Evolutionary conservation across 2,797 vertebrate species (phyloP).

Genomic region (Sparidentex hasta): DNA sequence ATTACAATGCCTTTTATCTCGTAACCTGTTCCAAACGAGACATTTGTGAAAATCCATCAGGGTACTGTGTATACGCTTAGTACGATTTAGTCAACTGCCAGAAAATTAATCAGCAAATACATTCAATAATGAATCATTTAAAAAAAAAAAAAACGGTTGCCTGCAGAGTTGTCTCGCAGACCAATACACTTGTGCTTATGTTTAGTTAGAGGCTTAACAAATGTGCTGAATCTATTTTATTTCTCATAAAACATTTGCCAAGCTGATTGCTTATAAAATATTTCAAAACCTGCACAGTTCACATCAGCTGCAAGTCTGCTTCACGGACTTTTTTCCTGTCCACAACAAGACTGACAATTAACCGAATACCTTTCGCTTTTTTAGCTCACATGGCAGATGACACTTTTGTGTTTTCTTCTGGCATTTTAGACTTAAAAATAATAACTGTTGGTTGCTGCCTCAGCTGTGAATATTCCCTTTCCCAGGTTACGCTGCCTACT

Average conservation of each 20-base stretch:
- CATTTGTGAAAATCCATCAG: slow-evolving; percentile 10
- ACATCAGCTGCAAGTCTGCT: not conserved
- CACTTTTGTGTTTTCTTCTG: not conserved
- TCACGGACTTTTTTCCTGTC: not conserved
- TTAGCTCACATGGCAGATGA: not conserved
- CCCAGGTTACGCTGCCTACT: not conserved
- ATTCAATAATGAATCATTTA: slow-evolving; percentile 22
- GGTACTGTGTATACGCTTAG: not conserved
- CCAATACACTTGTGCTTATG: not conserved
- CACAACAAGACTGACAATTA: no score
- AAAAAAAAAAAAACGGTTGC: not conserved
- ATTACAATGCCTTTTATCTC: slow-evolving; percentile 25
- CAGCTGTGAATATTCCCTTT: not conserved
- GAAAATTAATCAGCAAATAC: slow-evolving; percentile 23
- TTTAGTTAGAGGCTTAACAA: not conserved
- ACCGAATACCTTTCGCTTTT: not conserved
- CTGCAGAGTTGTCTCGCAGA: not conserved
- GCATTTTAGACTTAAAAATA: not conserved
- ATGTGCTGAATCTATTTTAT: not conserved
- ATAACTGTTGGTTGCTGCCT: not conserved
- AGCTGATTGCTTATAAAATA: no score
- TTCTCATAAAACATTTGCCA: not conserved
- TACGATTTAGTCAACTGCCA: not conserved
- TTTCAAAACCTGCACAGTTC: not conserved
- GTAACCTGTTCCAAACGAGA: slow-evolving; percentile 16